phyloP scores from a whole-genome alignment of 2,888 invertebrate species.

The Nowickia ferox region DNA sequence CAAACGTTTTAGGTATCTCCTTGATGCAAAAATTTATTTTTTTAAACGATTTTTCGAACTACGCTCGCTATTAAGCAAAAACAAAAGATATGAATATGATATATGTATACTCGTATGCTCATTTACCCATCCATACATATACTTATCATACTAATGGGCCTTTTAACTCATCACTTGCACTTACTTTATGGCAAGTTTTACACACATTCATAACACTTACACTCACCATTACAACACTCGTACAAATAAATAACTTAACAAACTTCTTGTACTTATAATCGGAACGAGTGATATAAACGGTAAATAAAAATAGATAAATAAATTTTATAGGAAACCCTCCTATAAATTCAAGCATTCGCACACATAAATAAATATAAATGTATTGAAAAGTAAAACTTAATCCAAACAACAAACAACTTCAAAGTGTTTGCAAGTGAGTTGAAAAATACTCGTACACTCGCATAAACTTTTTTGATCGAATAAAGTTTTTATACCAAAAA shows the following conservation, averaged over 20 bases:
- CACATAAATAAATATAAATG: conserved; percentile 34
- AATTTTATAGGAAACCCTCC: conserved; percentile 32
- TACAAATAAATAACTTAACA: conserved; percentile 42
- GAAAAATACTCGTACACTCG: conserved; percentile 37
- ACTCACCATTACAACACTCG: conserved; percentile 54
- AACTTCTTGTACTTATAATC: conserved; percentile 16
- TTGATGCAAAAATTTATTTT: neutral
- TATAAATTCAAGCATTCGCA: neutral
- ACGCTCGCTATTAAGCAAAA: conserved; percentile 10
- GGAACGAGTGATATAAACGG: conserved; percentile 51
- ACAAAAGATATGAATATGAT: conserved; percentile 1
- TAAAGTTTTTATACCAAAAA: conserved; percentile 47
- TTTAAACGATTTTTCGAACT: neutral
- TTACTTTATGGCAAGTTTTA: conserved; percentile 20
- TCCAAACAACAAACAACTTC: conserved; percentile 50
- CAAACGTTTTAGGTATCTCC: no score
- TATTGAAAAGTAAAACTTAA: conserved; percentile 44
- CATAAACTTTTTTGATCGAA: conserved; percentile 57
- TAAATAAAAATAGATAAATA: conserved; percentile 62
- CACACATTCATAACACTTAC: conserved; percentile 44
- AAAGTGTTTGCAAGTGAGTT: conserved; percentile 55
- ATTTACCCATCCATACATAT: conserved; percentile 55
- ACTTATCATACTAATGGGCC: conserved; percentile 65
- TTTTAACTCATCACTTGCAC: conserved; percentile 71
- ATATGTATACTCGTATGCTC: conserved; percentile 41